phyloP scores from a whole-genome alignment of 2,888 invertebrate species.

The Drosophila fungiperda region DNA sequence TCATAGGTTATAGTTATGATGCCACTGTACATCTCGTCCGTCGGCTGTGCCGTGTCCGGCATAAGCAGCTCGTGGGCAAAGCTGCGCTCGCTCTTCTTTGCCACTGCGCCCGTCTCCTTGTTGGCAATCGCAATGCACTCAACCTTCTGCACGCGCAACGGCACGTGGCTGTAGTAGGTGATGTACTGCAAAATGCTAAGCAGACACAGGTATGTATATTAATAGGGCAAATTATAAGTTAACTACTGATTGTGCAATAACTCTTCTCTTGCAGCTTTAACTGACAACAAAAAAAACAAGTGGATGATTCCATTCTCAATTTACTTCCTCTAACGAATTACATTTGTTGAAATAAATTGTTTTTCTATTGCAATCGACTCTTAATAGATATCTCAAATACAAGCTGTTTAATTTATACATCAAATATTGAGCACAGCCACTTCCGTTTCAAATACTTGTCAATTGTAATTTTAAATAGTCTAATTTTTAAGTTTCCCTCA shows the following conservation, averaged over 20 bases:
- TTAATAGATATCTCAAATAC: background rate
- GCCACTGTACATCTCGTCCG: slow-evolving; percentile 75
- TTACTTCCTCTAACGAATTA: background rate
- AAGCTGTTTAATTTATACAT: too few relatives aligned
- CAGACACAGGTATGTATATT: slow-evolving; percentile 24
- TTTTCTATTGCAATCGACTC: background rate
- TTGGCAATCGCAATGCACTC: slow-evolving; percentile 82
- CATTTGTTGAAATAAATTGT: background rate
- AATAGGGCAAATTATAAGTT: background rate
- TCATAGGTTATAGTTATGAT: slow-evolving; percentile 83
- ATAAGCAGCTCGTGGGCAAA: slow-evolving; percentile 84
- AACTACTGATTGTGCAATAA: background rate
- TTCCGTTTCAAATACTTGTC: background rate
- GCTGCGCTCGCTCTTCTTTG: slow-evolving; percentile 83
- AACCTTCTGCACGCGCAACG: slow-evolving; percentile 78
- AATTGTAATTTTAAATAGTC: background rate
- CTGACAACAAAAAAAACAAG: background rate
- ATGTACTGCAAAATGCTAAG: slow-evolving; percentile 73
- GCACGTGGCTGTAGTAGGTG: slow-evolving; percentile 82
- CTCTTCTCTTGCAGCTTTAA: background rate
- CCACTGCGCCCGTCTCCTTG: slow-evolving; percentile 84
- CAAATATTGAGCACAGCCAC: too few relatives aligned
- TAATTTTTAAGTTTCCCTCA: background rate
- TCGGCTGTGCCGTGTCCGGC: slow-evolving; percentile 83
- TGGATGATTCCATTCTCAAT: background rate